A percentile compares a stretch with the other conserved stretches of the same genome.
Conservation (phyloP, 2,113 vertebrate species). For the Eulemur rufifrons region DNA sequence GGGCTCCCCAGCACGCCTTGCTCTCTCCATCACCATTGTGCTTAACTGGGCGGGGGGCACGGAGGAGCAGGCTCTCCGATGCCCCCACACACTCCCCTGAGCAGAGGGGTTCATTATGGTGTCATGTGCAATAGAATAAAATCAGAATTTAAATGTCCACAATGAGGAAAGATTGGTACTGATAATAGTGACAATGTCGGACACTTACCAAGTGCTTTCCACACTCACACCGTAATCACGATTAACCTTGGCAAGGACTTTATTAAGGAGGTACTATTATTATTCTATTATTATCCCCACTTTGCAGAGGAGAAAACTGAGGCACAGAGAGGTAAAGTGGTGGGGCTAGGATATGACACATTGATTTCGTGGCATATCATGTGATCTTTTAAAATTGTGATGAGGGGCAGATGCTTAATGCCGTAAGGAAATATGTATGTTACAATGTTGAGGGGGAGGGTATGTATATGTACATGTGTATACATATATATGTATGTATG, state of each 20-base stretch:
- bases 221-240: not conserved
- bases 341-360: not conserved
- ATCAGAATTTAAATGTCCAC: not conserved
- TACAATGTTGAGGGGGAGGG: not conserved
- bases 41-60: not conserved
- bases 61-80: not conserved
- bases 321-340: not conserved
- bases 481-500: not conserved
- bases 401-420: not conserved
- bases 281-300: not conserved
- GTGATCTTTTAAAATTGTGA: not conserved
- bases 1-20: not conserved
- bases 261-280: not conserved
- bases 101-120: not conserved
- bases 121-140: not conserved
- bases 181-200: not conserved
- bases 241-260: not conserved
- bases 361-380: not conserved
- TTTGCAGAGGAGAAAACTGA: not conserved
- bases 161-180: not conserved
- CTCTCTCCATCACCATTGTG: not conserved
- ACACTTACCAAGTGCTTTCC: too few species aligned
- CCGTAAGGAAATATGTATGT: not conserved
- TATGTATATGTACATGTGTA: not conserved
- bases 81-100: not conserved